Evolutionary conservation across 2,888 invertebrate species (phyloP).

Genomic region (Plutella xylostella): DNA sequence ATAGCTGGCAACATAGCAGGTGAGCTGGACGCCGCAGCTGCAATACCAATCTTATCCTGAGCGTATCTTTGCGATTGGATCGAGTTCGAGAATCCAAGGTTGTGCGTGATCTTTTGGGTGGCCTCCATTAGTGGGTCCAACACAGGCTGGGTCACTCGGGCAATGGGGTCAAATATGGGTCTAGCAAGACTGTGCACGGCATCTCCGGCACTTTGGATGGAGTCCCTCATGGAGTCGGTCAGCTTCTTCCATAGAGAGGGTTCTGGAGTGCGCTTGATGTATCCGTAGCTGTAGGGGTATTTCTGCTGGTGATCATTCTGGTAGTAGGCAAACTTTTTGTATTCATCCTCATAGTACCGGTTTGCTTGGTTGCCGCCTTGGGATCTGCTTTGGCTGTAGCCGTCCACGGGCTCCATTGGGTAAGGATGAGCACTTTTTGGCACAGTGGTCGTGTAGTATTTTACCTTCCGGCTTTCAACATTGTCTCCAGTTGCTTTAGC

Average conservation of each 20-base stretch:
- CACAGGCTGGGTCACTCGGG: constrained; percentile 73
- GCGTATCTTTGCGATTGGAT: constrained; percentile 57
- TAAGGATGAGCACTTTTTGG: constrained; percentile 70
- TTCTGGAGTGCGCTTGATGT: constrained; percentile 66
- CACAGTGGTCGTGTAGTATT: constrained; percentile 62
- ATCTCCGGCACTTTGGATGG: constrained; percentile 77
- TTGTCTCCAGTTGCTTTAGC: constrained; percentile 67
- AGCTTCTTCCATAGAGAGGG: constrained; percentile 80
- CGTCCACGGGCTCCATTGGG: constrained; percentile 63
- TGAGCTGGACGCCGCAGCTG: constrained; percentile 64
- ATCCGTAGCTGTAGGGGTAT: constrained; percentile 73
- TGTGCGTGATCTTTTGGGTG: constrained; percentile 82
- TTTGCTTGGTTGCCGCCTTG: constrained; percentile 51
- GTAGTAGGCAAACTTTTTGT: constrained; percentile 67
- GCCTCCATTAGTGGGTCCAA: constrained; percentile 82
- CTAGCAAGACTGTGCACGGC: constrained; percentile 75
- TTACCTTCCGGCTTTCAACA: constrained; percentile 44
- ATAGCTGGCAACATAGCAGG: constrained; percentile 79
- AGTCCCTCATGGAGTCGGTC: constrained; percentile 78
- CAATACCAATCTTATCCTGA: constrained; percentile 75
- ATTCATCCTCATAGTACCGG: constrained; percentile 59
- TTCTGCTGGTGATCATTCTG: constrained; percentile 59
- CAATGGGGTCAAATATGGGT: constrained; percentile 70
- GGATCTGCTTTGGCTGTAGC: constrained; percentile 50
- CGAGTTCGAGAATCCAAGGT: constrained; percentile 71